A percentile compares a stretch with the other conserved stretches of the same genome.
These are phyloP conservation scores for Centropus unirufus DNA, from an alignment of 2,113 vertebrate genomes.

Conservation along the genomic window DNA sequence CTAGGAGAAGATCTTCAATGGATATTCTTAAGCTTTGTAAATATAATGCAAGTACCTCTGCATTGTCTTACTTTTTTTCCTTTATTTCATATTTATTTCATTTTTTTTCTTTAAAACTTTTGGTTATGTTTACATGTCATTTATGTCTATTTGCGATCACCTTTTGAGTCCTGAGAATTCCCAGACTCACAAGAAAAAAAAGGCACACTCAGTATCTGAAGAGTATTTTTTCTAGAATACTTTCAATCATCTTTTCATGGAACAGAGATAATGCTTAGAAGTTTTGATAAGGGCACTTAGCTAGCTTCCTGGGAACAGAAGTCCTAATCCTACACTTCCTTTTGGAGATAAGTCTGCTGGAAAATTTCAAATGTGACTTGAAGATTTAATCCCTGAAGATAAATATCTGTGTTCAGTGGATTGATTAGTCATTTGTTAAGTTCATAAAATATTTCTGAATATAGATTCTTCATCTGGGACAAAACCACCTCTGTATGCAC, in stretches of 20 bases:
- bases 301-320: not conserved
- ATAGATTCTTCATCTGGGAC: not conserved
- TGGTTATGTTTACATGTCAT: not conserved
- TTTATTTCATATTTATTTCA: not conserved
- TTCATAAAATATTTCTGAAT: not conserved
- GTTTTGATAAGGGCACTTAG: not conserved
- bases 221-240: not conserved
- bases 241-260: not conserved
- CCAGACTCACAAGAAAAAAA: not conserved
- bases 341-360: not conserved
- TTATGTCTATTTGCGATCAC: not conserved
- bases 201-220: not conserved
- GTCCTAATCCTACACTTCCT: not conserved
- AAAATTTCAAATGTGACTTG: not conserved
- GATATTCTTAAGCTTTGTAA: not conserved
- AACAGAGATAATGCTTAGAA: rapidly evolving
- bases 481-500: not conserved
- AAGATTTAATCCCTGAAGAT: not conserved
- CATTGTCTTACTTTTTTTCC: too few species aligned
- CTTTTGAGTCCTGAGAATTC: not conserved
- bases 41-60: not conserved
- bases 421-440: not conserved
- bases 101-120: not conserved
- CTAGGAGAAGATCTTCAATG: not conserved
- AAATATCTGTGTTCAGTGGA: not conserved